Evolutionary conservation across 2,113 vertebrate species (phyloP).

Genomic region (Chionis minor): DNA sequence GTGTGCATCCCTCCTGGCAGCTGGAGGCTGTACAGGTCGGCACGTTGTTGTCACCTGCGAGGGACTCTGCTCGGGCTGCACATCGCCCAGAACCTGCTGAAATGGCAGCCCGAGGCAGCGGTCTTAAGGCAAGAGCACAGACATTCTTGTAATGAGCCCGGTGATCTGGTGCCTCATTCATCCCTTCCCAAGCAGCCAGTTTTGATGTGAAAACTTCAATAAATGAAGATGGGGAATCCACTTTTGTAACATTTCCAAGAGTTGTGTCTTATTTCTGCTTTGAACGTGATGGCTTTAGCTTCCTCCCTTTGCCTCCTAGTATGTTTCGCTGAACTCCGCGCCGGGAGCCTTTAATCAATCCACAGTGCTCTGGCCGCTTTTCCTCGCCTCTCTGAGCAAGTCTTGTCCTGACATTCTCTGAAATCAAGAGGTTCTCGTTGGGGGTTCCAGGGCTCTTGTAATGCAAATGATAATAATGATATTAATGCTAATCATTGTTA

Average conservation of each 20-base stretch:
- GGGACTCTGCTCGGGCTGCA: background rate
- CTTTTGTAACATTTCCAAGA: background rate
- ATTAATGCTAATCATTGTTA: background rate
- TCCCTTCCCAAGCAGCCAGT: background rate
- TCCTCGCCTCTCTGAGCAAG: background rate
- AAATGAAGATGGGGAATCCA: conserved; percentile 2
- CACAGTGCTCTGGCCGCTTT: background rate
- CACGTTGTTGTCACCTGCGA: background rate
- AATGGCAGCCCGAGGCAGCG: fast-evolving
- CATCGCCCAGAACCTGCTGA: background rate
- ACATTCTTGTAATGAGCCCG: background rate
- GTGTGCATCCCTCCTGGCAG: background rate
- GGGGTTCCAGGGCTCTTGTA: background rate
- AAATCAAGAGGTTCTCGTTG: background rate
- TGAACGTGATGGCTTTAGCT: conserved; percentile 16
- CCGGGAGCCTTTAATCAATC: background rate
- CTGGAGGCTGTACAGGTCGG: fast-evolving
- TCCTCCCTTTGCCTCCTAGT: background rate
- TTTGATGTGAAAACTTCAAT: conserved; percentile 30
- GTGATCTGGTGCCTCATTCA: background rate
- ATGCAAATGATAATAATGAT: background rate
- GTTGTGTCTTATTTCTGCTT: conserved; percentile 15
- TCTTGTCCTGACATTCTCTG: background rate
- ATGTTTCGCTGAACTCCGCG: background rate
- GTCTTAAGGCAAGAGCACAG: background rate